Conservation (phyloP, 2,113 vertebrate species). For the Tachycineta bicolor region DNA sequence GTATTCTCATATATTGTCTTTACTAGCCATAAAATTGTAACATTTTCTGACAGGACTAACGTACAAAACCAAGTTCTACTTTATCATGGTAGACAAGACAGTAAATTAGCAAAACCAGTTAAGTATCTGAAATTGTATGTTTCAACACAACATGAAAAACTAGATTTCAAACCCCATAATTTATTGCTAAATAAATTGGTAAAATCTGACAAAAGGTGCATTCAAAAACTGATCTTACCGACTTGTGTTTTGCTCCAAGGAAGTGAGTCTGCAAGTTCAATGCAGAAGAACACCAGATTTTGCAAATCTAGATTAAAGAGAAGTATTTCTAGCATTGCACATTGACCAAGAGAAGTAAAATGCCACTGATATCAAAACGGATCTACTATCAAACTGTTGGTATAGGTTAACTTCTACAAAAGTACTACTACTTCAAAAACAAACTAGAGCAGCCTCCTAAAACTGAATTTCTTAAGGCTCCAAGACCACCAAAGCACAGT, state of each 20-base stretch:
- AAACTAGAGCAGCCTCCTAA: background rate
- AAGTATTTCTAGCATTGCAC: background rate
- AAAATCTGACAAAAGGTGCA: background rate
- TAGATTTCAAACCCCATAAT: background rate
- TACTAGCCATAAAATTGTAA: background rate
- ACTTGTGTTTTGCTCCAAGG: conserved; percentile 54
- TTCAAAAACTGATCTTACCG: conserved; percentile 10
- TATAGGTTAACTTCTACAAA: background rate
- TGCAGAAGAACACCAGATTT: conserved; percentile 63
- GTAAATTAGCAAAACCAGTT: background rate
- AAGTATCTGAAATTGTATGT: background rate
- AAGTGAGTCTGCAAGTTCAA: conserved; percentile 65
- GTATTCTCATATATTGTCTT: background rate
- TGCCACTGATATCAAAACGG: background rate
- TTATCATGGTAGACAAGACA: background rate
- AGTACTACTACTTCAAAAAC: background rate
- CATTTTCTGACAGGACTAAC: background rate
- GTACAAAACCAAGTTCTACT: background rate
- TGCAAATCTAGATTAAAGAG: conserved; percentile 59
- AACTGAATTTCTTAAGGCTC: background rate
- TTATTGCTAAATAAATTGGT: background rate
- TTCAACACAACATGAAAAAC: background rate
- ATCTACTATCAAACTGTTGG: background rate
- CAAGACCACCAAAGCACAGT: background rate
- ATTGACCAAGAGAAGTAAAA: background rate